phyloP scores from a whole-genome alignment of 2,888 invertebrate genomes.

The Acleris laterana region DNA sequence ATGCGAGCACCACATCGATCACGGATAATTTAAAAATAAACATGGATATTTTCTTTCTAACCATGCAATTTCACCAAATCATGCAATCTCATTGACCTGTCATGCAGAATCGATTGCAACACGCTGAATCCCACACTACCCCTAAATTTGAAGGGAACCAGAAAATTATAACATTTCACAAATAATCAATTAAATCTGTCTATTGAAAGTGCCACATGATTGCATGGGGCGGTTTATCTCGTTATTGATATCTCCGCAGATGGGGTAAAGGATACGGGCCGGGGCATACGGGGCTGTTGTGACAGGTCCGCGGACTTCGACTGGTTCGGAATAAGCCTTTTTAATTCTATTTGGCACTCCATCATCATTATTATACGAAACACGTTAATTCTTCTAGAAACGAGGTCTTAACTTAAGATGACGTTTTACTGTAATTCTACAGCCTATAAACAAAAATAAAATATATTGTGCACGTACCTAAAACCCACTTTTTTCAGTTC shows the following conservation, averaged over 20 bases:
- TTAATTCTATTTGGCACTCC: background rate
- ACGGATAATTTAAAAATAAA: no score
- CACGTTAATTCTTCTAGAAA: no score
- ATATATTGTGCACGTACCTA: no score
- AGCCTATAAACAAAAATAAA: no score
- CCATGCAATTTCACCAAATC: conserved; percentile 8
- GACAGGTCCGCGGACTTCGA: conserved; percentile 61
- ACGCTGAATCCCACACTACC: conserved; percentile 44
- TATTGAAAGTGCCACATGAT: conserved; percentile 61
- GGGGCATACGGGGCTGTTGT: conserved; percentile 75
- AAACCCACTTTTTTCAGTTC: no score
- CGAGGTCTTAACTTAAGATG: no score
- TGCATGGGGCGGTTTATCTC: conserved; percentile 67
- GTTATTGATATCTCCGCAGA: conserved; percentile 82
- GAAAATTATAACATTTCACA: conserved; percentile 68
- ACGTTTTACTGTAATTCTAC: no score
- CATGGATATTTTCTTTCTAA: background rate
- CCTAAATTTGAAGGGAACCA: conserved; percentile 51
- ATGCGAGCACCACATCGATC: no score
- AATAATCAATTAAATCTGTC: conserved; percentile 76
- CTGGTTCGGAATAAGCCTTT: conserved; percentile 45
- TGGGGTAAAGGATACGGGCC: conserved; percentile 77
- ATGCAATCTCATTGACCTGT: conserved; percentile 31
- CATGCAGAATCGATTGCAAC: conserved; percentile 38
- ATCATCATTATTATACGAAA: no score